A percentile compares a stretch with the other conserved stretches of the same genome.
phyloP scores from a whole-genome alignment of 2,888 invertebrate genomes.

The Eumerus sabulonum region DNA sequence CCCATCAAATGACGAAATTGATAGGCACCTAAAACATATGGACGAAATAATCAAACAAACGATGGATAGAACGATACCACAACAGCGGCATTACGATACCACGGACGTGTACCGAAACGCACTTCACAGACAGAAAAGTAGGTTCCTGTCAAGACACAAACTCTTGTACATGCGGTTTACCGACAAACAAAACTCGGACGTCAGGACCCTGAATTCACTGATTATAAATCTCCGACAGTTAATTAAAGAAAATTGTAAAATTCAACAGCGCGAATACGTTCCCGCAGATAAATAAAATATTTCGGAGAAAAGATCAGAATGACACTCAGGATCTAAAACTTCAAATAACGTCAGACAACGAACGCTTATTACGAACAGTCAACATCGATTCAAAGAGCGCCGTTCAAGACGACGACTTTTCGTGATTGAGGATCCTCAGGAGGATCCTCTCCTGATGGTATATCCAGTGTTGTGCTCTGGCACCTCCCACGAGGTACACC shows the following conservation, averaged over 20 bases:
- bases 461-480: no score
- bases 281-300: conserved; percentile 7
- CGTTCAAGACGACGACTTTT: not conserved
- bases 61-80: conserved; percentile 4
- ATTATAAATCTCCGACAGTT: not conserved
- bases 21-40: conserved; percentile 2
- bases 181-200: not conserved
- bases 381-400: not conserved
- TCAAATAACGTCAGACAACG: not conserved
- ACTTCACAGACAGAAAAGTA: conserved; percentile 1
- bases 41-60: conserved; percentile 2
- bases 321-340: not conserved
- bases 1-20: conserved; percentile 10
- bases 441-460: no score
- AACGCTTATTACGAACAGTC: not conserved
- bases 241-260: conserved; percentile 1
- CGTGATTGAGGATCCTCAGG: not conserved
- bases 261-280: conserved; percentile 1
- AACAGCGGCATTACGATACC: not conserved
- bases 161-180: not conserved
- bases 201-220: not conserved
- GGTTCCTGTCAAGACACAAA: not conserved
- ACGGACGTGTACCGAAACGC: conserved; percentile 2
- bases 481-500: no score
- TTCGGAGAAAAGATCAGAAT: conserved; percentile 4